Evolutionary conservation across 1,140 invertebrate genomes (phyloP), one percentile per base, ranked within the genome.

Genomic region (Zaprionus inermis): DNA sequence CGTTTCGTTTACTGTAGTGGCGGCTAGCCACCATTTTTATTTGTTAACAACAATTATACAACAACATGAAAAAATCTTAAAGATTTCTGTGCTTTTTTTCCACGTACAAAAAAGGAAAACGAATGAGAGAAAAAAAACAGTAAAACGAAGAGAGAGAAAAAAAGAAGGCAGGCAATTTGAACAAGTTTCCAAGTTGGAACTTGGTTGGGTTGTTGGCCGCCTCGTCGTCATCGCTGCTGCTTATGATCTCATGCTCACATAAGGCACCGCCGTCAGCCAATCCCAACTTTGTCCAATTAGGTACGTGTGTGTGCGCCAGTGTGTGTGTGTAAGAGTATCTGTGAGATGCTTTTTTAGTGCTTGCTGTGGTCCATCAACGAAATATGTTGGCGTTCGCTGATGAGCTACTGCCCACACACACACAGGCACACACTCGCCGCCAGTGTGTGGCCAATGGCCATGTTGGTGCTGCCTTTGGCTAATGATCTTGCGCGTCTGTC

Each of bases 11-110:
- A 10, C 7, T 32, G 30, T 32, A 32, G 18, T 14, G 34, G n/a
- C 5, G 41, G 41, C 22, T n/a, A 52, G 58, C 83, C 83, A 89
- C 83, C 83, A 88, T 88, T 88, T 88, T 88, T 73, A 61, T 51
- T 72, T 65, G 57, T 38, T 30, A 63, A 56, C 61, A 61, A 58
- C 52, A 72, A 79, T 79, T 68, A 71, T 67, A 66, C 68, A 78
- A 76, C 57, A 58, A 64, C 28, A 54, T 6, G 12, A 32, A 74
- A 76, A 78, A 75, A 78, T 66, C 44, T 70, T 46, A 20, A 51
- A 70, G 59, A 74, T 68, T 73, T 49, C 14, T 14, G 16, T 32
- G 51, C 30, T 34, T 63, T 57, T 49, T 54, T 67, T 61, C 30
- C 30, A 51, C 49, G 30, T 52, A 46, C 79, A 81, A 76, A 70